Evolutionary conservation across 2,797 vertebrate species (phyloP), one percentile per base, ranked within the genome.

Genomic region (Karalla daura): DNA sequence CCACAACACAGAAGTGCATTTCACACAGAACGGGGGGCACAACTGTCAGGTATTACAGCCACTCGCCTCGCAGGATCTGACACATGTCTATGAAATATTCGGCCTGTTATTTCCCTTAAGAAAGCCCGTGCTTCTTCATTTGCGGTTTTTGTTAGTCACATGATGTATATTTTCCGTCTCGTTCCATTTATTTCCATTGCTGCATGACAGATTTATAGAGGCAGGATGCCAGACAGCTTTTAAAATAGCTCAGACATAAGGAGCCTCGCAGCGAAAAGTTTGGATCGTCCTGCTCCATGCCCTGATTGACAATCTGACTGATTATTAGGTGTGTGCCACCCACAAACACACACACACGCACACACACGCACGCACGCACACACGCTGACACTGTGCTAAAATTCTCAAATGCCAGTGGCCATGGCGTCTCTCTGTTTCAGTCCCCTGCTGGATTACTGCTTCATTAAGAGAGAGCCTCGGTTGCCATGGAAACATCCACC

Each of bases 401-500:
- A 74, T 70, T 64, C 49, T 69, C 25, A 79, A 84, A 81, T 81
- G 82, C 78, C 80, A 81, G 59, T 54, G 78, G 83, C 78, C 77
- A 79, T 80, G 62, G 54, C 79, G 80, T 83, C 58, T 81, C 62
- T 73, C 44, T 39, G 4, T 70, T 82, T 81, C 53, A 64, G 78
- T 80, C 53, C 74, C 70, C 80, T 76, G 79, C 70, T 80, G 85
- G 84, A 88, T 85, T 85, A 70, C 27, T 28, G 67, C 81, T 73
- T 86, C 75, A 85, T 89, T 83, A 89, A 84, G 70, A 83, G 37
- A 79, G 60, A 77, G 47, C 75, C 33, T 24, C 44, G 49, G 87
- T 89, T 86, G 63, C 86, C 76, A 89, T 88, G 76, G 87, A 80
- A 85, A 90, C 81, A 30, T 69, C 61, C 51, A 61, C 50, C 69